Evolutionary conservation across 2,797 vertebrate genomes (phyloP), one percentile per base, ranked within the genome.

Genomic region (Botia almorhae): DNA sequence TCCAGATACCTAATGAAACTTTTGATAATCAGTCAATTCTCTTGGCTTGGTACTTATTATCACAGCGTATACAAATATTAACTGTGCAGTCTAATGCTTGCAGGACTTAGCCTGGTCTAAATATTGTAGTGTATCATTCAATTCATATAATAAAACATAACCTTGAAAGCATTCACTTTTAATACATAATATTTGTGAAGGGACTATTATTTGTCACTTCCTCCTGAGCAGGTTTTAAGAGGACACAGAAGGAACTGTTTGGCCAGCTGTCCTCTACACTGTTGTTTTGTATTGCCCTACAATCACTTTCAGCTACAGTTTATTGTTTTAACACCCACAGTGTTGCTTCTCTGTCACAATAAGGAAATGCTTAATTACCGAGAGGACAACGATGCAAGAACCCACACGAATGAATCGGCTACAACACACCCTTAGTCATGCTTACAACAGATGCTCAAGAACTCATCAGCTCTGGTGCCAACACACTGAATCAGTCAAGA

Each of bases 251-350:
- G 17, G 33, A 71, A 50, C 12, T 68, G 48, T 69, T 82, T 74
- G 43, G 13, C 55, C 70, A 83, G 78, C 48, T 79, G 65, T 63
- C 56, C 11, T 8, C 29, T 69, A 55, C 36, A 72, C 75, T 78
- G 81, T 39, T 74, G 69, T 61, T 53, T 69, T 69, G 1, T 69
- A 61, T 53, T 74, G 29, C 43, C 21, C 50, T 56, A 36, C 33
- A 76, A 55, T 23, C 12, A 76, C n/a, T 23, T 67, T 48, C 48
- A 33, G 3, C 33, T 21, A 16, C 6, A 67, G 69, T 61, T 82
- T 82, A 77, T 68, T 82, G 76, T 68, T 73, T 43, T 61, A 82
- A 82, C 61, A 69, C 61, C 50, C 68, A 63, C 2, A 2, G 68
- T 23, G 68, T 33, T 33, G 7, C 36, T 36, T 70, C 60, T 69